These are phyloP conservation scores for Bradypus variegatus DNA, from an alignment of 2,797 vertebrate genomes.

Conservation along the genomic window DNA sequence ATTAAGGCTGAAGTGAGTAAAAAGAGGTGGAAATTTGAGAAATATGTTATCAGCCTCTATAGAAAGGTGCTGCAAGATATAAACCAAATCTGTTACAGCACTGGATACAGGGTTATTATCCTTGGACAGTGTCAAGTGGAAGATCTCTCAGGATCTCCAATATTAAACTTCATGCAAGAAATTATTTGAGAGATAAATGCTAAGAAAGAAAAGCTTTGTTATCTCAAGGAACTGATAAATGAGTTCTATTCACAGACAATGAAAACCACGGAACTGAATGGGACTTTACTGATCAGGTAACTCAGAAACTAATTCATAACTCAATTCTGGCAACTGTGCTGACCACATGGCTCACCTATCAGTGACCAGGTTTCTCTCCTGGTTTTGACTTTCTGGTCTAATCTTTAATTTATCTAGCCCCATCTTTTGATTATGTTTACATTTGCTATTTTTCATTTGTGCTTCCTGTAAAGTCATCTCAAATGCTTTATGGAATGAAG, in stretches of 20 bases:
- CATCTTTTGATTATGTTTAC: background rate
- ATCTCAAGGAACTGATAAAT: background rate
- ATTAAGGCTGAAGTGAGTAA: background rate
- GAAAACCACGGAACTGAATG: background rate
- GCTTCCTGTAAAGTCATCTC: background rate
- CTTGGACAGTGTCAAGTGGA: background rate
- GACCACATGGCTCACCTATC: background rate
- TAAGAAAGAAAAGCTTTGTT: background rate
- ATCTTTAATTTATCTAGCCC: background rate
- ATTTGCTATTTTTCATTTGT: background rate
- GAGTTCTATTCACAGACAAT: background rate
- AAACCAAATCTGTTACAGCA: background rate
- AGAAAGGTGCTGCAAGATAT: background rate
- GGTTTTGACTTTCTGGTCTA: background rate
- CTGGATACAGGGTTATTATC: background rate
- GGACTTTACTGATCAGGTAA: background rate
- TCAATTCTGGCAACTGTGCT: background rate
- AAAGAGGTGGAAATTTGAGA: constrained; percentile 3
- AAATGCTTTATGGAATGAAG: background rate
- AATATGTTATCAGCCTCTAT: background rate
- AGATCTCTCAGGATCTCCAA: background rate
- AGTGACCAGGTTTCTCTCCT: background rate
- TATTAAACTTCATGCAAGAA: constrained; percentile 27
- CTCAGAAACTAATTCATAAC: background rate
- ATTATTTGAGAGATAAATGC: background rate